Conservation (phyloP, 2,797 vertebrate genomes). For the Sebastiscus tertius region DNA sequence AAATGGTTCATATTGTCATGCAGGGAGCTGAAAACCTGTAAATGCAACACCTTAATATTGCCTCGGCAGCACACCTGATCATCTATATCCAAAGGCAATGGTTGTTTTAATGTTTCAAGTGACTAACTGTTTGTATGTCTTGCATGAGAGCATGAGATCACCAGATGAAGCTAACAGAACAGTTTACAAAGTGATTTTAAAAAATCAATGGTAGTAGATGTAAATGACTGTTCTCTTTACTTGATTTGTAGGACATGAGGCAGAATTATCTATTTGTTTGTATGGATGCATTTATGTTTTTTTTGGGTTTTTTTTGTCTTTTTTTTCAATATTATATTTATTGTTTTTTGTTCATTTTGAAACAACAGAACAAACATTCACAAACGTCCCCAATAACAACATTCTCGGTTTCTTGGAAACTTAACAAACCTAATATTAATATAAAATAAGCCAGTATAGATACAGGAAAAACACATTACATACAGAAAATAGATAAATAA, state of each 20-base stretch:
- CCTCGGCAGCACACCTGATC: background rate
- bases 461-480: too few species aligned
- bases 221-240: background rate
- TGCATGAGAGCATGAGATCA: background rate
- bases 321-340: too few species aligned
- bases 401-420: too few species aligned
- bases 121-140: background rate
- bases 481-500: too few species aligned
- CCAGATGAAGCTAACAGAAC: background rate
- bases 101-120: background rate
- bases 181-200: background rate
- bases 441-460: too few species aligned
- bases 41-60: background rate
- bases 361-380: too few species aligned
- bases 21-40: background rate
- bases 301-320: too few species aligned
- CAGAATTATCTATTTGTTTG: fast-evolving
- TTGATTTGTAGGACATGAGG: background rate
- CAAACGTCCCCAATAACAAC: too few species aligned
- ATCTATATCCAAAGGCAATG: background rate
- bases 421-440: too few species aligned
- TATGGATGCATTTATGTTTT: too few species aligned
- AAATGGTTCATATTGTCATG: background rate
- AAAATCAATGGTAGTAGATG: background rate
- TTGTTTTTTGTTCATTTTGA: too few species aligned